Conservation (phyloP, 2,888 invertebrate species). For the Drosophila vallismaia region DNA sequence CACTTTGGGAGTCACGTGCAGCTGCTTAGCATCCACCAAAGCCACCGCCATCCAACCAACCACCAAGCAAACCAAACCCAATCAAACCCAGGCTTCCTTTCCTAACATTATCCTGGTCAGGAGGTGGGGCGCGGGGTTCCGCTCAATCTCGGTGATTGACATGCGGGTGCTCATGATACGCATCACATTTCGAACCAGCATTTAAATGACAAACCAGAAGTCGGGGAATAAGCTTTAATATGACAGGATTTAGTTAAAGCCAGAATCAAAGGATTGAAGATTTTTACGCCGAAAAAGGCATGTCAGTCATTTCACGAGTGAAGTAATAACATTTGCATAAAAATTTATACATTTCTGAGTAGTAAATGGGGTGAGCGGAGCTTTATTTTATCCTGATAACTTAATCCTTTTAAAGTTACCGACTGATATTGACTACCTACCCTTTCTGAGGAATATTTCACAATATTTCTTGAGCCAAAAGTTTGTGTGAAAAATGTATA, state of each 20-base stretch:
- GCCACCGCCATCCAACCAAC: slow-evolving; percentile 48
- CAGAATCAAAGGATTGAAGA: slow-evolving; percentile 8
- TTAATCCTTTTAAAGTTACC: too few species aligned
- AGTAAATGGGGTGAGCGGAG: background rate
- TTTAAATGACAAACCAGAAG: slow-evolving; percentile 52
- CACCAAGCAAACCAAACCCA: slow-evolving; percentile 18
- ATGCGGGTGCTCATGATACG: slow-evolving; percentile 61
- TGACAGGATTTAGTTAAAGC: slow-evolving; percentile 2
- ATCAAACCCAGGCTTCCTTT: slow-evolving; percentile 49
- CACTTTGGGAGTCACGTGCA: slow-evolving; percentile 75
- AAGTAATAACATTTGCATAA: background rate
- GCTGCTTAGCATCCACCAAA: slow-evolving; percentile 70
- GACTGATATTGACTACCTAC: too few species aligned
- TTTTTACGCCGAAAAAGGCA: background rate
- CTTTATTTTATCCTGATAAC: background rate
- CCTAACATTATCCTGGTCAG: slow-evolving; percentile 59
- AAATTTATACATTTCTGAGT: background rate
- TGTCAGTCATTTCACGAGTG: background rate
- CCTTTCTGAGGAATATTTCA: too few species aligned
- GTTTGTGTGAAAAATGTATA: too few species aligned
- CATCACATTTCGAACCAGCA: slow-evolving; percentile 41
- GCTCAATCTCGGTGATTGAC: slow-evolving; percentile 73
- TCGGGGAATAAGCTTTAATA: slow-evolving; percentile 48
- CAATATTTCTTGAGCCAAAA: too few species aligned
- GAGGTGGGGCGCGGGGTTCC: slow-evolving; percentile 7